phyloP scores from a whole-genome alignment of 2,797 vertebrate species.

The Muscicapa comitata region DNA sequence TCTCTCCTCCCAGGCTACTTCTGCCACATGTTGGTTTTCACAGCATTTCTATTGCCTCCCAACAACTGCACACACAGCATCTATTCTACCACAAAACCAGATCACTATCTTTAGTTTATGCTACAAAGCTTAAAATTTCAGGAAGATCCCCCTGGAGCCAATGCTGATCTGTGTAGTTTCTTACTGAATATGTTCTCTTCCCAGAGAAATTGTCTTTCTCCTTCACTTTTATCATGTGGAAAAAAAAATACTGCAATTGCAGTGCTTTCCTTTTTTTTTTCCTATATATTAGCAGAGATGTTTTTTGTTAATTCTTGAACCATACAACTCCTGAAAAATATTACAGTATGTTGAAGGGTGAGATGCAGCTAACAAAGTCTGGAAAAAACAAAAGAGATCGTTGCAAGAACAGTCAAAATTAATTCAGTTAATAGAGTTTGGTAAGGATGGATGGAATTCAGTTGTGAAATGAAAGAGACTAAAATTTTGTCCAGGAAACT shows the following conservation, averaged over 20 bases:
- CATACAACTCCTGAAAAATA: background rate
- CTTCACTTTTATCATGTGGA: background rate
- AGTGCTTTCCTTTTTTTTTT: background rate
- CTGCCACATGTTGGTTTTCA: background rate
- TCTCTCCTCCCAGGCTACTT: background rate
- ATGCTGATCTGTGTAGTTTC: background rate
- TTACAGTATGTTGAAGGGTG: background rate
- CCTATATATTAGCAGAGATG: background rate
- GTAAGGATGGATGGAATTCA: background rate
- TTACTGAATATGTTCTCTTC: background rate
- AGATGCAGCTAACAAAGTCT: background rate
- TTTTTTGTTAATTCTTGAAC: background rate
- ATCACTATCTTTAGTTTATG: background rate
- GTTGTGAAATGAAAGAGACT: background rate
- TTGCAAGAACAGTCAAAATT: background rate
- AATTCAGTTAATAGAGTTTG: background rate
- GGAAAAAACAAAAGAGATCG: background rate
- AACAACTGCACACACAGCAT: background rate
- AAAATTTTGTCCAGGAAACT: background rate
- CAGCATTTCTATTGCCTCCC: background rate
- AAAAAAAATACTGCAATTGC: background rate
- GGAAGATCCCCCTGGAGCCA: background rate
- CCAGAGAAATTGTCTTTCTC: background rate
- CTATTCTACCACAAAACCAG: background rate
- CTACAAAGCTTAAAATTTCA: background rate